phyloP scores from a whole-genome alignment of 1,140 invertebrate species.

The Apis florea region DNA sequence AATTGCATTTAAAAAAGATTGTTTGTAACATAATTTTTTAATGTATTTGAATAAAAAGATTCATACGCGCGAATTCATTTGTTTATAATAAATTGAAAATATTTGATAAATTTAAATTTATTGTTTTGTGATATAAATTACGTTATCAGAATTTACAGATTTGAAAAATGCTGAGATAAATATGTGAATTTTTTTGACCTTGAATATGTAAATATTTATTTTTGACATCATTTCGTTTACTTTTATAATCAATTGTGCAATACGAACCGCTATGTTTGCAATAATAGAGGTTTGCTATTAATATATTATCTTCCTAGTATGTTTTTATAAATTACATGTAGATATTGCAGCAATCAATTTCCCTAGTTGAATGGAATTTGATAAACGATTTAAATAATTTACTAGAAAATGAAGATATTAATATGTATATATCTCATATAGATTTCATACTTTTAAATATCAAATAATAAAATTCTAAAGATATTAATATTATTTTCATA shows the following conservation, averaged over 20 bases:
- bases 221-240: not conserved
- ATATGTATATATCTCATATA: constrained; percentile 44
- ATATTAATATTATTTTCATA: constrained; percentile 41
- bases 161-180: constrained; percentile 9
- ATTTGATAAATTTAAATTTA: constrained; percentile 4
- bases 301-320: not conserved
- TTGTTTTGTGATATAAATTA: not conserved
- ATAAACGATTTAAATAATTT: constrained; percentile 65
- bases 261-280: not conserved
- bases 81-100: constrained; percentile 2
- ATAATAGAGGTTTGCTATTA: constrained; percentile 38
- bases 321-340: not conserved
- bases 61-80: constrained; percentile 28
- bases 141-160: not conserved
- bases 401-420: constrained; percentile 62
- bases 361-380: constrained; percentile 61
- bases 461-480: not conserved
- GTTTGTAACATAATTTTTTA: constrained; percentile 46
- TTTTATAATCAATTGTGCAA: not conserved
- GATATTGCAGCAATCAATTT: constrained; percentile 42
- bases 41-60: constrained; percentile 47
- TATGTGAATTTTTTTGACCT: constrained; percentile 15
- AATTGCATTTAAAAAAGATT: constrained; percentile 13
- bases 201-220: constrained; percentile 30
- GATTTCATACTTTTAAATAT: not conserved